Base-by-base conservation (phyloP, 2,888 invertebrate genomes). In the Megalurothrips usitatus region DNA sequence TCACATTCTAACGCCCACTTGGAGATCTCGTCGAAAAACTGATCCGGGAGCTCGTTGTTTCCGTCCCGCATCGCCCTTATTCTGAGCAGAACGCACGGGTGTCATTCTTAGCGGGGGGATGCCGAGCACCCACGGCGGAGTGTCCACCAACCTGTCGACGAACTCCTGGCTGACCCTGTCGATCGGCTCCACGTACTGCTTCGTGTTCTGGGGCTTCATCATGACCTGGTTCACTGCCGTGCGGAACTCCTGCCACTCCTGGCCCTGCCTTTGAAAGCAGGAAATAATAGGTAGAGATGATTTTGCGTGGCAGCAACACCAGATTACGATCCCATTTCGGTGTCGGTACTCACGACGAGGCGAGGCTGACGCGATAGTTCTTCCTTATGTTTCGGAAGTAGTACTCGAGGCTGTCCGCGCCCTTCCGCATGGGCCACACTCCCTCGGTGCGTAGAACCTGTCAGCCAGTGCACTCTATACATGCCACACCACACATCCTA, bases 1-100 rank as follows among this genome's bases (percentile, higher is more conserved):
- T 85, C 85, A 86, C 89, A 91, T 86, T 93, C 93, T 81, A 93
- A 85, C 1, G 91, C 89, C 91, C 92, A 93, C 85, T 90, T 91
- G 48, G 89, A 89, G 26, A 91, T 85, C 86, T 92, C 91, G 23
- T 88, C 86, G 58, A 87, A 85, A 80, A 92, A 90, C 84, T 91
- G 85, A 0, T 83, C 85, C 0, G 88, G 87, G 58, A 90, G 85
- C 84, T 88, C 88, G 0, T 84, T 83, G 26, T 84, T 84, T 17
- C 86, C 85, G 79, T 87, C 85, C 83, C 86, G 86, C 12, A 87
- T 82, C 80, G 83, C 85, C 23, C 85, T 84, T 78, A 89, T 85
- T 82, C 89, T 89, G 83, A 23, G 86, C 86, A 81, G 23, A 49
- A 58, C 34, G 6, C 3, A 4, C 34, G 34, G 34, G 34, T 43